Evolutionary conservation across 2,797 vertebrate genomes (phyloP).

Genomic region (Cyclura pinguis): DNA sequence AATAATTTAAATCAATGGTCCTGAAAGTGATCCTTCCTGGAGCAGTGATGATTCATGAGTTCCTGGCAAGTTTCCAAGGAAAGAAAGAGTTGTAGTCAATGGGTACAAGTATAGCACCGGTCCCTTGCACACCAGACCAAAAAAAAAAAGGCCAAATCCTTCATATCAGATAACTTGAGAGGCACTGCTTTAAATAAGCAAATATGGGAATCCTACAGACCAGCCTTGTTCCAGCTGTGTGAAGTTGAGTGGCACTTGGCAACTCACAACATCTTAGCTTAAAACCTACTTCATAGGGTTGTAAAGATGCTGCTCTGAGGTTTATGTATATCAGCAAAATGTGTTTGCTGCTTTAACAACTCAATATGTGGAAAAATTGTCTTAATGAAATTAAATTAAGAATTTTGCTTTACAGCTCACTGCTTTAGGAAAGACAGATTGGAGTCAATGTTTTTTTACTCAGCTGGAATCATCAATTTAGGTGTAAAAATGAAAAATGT

Average conservation of each 20-base stretch:
- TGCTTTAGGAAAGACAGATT: conserved; percentile 26
- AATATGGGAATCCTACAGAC: background rate
- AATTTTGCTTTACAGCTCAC: background rate
- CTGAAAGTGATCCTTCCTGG: too few relatives aligned
- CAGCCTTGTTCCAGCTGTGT: background rate
- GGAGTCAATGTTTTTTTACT: background rate
- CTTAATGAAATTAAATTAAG: background rate
- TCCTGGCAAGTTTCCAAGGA: too few relatives aligned
- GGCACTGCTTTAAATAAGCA: too few relatives aligned
- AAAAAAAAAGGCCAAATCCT: too few relatives aligned
- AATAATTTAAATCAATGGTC: too few relatives aligned
- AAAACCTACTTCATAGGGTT: background rate
- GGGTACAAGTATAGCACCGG: too few relatives aligned
- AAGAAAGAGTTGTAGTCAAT: too few relatives aligned
- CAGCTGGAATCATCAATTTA: background rate
- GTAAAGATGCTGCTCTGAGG: background rate
- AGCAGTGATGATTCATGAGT: too few relatives aligned
- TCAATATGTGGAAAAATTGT: background rate
- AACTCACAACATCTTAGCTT: background rate
- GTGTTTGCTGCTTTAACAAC: background rate
- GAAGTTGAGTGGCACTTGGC: background rate
- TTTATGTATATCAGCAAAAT: background rate
- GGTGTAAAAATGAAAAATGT: background rate
- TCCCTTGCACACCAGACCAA: too few relatives aligned
- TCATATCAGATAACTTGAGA: too few relatives aligned